Percentiles rank a stretch among this genome's conserved stretches.
phyloP scores from a whole-genome alignment of 2,797 vertebrate genomes.

The Syngnathus acus region DNA sequence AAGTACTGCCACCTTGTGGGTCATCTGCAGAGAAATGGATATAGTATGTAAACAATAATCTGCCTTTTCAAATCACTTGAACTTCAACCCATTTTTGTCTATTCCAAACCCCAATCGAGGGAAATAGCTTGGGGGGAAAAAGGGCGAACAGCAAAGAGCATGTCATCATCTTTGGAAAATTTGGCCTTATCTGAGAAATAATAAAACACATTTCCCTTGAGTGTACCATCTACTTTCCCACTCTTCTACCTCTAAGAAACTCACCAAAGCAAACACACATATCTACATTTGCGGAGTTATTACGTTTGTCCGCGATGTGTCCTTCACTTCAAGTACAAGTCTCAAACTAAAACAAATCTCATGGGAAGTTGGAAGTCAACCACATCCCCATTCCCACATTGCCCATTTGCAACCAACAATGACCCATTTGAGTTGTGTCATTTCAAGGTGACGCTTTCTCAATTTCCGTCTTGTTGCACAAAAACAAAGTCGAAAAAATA shows the following conservation, averaged over 20 bases:
- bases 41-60: background rate
- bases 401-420: slow-evolving; percentile 9
- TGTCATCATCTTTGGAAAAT: background rate
- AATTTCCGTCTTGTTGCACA: slow-evolving; percentile 21
- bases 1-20: slow-evolving; percentile 18
- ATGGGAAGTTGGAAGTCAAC: background rate
- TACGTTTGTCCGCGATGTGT: background rate
- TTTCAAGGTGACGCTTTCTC: slow-evolving; percentile 23
- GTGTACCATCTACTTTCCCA: background rate
- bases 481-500: background rate
- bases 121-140: background rate
- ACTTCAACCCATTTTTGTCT: background rate
- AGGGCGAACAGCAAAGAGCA: background rate
- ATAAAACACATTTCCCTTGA: background rate
- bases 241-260: background rate
- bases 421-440: slow-evolving; percentile 5
- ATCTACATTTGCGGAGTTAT: background rate
- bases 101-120: background rate
- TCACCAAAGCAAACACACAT: background rate
- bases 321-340: background rate
- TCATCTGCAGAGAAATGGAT: slow-evolving; percentile 3
- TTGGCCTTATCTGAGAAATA: background rate
- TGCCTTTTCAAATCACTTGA: background rate
- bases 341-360: slow-evolving; percentile 7
- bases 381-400: slow-evolving; percentile 1